Conservation (phyloP, 2,888 invertebrate species). For the Alsophila aescularia region DNA sequence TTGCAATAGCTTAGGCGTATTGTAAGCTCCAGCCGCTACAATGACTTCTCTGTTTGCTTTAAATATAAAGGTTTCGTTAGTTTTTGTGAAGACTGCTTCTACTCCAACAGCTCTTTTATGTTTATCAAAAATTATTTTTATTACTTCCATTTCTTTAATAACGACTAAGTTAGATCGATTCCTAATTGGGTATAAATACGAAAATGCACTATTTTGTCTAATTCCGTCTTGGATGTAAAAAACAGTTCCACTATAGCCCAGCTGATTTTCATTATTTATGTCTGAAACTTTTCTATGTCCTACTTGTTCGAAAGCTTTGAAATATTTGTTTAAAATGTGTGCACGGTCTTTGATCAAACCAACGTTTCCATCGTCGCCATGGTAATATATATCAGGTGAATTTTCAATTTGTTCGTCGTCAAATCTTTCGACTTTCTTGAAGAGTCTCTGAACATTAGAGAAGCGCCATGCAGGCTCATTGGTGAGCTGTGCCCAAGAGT, state of each 20-base stretch:
- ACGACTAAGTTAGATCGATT: constrained; percentile 54
- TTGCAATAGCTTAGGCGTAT: background rate
- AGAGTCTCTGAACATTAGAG: constrained; percentile 68
- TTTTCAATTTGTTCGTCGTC: constrained; percentile 32
- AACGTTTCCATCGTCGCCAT: constrained; percentile 41
- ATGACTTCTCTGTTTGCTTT: background rate
- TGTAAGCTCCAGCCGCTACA: background rate
- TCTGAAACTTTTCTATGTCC: constrained; percentile 59
- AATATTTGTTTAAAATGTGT: background rate
- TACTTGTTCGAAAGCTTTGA: constrained; percentile 47
- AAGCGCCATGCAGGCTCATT: constrained; percentile 80
- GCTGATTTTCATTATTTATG: constrained; percentile 55
- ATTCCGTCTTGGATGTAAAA: constrained; percentile 70
- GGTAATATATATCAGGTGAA: constrained; percentile 40
- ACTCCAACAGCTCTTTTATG: constrained; percentile 66
- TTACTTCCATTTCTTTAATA: constrained; percentile 71
- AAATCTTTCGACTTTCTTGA: constrained; percentile 72
- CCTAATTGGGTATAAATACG: constrained; percentile 62
- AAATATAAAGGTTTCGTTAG: constrained; percentile 32
- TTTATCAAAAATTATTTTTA: constrained; percentile 72
- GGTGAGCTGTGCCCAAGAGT: constrained; percentile 74
- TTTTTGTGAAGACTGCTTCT: constrained; percentile 48
- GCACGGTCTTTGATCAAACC: background rate
- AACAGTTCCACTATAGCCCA: constrained; percentile 70
- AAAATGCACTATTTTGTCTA: constrained; percentile 71